These are phyloP conservation scores for Sapayoa aenigma DNA, from an alignment of 2,113 vertebrate species.

Conservation along the genomic window DNA sequence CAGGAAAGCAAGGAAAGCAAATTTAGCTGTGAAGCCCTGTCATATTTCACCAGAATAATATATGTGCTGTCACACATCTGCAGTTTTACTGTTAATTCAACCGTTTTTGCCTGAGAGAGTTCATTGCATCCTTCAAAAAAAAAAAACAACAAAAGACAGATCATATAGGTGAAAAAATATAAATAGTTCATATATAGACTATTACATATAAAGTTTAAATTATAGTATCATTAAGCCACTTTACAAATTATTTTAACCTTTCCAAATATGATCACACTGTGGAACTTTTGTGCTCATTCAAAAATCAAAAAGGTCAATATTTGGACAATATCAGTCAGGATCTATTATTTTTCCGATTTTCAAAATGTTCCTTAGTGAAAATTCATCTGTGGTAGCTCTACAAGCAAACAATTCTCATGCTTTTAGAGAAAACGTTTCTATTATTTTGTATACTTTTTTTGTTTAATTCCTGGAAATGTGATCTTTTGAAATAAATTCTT, in stretches of 20 bases:
- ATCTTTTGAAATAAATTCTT: neutral
- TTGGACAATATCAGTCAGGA: neutral
- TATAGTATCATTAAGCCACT: neutral
- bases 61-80: neutral
- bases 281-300: neutral
- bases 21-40: neutral
- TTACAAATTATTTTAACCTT: neutral
- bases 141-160: neutral
- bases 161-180: neutral
- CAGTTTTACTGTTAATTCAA: neutral
- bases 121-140: neutral
- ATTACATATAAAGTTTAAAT: neutral
- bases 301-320: neutral
- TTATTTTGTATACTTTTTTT: neutral
- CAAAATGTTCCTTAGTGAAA: neutral
- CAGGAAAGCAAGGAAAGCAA: neutral
- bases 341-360: neutral
- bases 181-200: neutral
- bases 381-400: neutral
- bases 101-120: neutral
- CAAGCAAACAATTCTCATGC: neutral
- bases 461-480: neutral
- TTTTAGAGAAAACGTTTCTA: neutral
- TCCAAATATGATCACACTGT: neutral
- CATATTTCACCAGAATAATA: neutral